phyloP scores from a whole-genome alignment of 2,113 vertebrate species.

The Paraplagusia blochii region DNA sequence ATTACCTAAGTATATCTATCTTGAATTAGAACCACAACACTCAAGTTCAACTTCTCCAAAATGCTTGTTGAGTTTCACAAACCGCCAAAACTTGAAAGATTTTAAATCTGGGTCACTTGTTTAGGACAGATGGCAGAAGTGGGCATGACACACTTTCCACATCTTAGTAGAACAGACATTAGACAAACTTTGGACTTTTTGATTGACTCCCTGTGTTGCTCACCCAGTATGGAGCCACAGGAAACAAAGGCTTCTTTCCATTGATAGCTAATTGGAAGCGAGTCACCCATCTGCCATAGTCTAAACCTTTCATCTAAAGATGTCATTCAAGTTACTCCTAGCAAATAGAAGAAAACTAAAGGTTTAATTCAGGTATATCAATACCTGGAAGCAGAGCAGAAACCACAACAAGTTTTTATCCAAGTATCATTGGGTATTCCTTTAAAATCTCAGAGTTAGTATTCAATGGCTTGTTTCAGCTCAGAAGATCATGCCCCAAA shows the following conservation, averaged over 20 bases:
- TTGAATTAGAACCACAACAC: too few relatives aligned
- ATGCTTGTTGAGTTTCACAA: neutral
- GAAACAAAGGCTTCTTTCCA: conserved; percentile 50
- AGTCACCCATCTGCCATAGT: conserved; percentile 56
- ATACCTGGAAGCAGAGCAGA: too few relatives aligned
- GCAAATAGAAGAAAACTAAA: too few relatives aligned
- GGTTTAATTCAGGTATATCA: too few relatives aligned
- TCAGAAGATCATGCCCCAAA: too few relatives aligned
- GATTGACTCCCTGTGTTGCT: conserved; percentile 42
- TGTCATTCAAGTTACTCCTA: conserved; percentile 51
- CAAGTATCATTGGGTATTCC: too few relatives aligned
- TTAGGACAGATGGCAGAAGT: conserved; percentile 42
- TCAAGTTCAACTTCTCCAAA: too few relatives aligned
- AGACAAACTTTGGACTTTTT: conserved; percentile 46
- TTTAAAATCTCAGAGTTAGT: too few relatives aligned
- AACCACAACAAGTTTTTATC: too few relatives aligned
- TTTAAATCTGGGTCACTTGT: conserved; percentile 37
- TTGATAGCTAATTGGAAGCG: conserved; percentile 42
- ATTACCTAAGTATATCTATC: too few relatives aligned
- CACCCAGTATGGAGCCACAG: conserved; percentile 55
- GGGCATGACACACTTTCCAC: conserved; percentile 5
- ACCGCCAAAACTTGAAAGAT: conserved; percentile 1
- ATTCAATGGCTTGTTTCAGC: too few relatives aligned
- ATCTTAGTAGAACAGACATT: conserved; percentile 37
- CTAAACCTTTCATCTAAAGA: conserved; percentile 35